Evolutionary conservation across 1,140 invertebrate species (phyloP).

Genomic region (Pachyrhynchus sulphureomaculatus): DNA sequence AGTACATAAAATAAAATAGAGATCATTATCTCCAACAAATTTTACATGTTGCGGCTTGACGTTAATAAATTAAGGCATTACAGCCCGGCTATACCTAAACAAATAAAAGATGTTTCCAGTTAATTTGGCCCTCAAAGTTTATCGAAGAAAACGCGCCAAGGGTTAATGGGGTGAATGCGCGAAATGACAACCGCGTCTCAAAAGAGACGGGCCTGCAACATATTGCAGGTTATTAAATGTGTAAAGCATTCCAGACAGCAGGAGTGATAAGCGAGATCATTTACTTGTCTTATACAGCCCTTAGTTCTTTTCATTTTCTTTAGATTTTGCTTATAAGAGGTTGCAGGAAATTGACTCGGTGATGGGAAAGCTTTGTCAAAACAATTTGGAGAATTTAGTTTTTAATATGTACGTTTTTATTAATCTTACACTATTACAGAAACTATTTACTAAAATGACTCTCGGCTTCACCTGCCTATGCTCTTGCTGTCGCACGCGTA

Average conservation of each 20-base stretch:
- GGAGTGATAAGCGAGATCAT: conserved; percentile 22
- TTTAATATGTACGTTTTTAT: too few species aligned
- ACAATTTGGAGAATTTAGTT: too few species aligned
- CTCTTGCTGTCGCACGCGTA: too few species aligned
- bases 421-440: too few species aligned
- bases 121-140: conserved; percentile 31
- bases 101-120: conserved; percentile 31
- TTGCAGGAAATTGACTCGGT: too few species aligned
- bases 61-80: conserved; percentile 22
- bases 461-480: too few species aligned
- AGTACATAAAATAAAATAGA: too few species aligned
- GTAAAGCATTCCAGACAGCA: conserved; percentile 23
- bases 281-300: conserved; percentile 26
- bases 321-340: too few species aligned
- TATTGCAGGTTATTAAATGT: conserved; percentile 36
- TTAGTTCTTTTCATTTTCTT: conserved; percentile 20
- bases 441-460: too few species aligned
- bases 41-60: conserved; percentile 1
- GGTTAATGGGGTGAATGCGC: conserved; percentile 32
- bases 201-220: conserved; percentile 30
- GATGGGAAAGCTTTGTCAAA: too few species aligned
- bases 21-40: too few species aligned
- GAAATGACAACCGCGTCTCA: conserved; percentile 29
- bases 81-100: conserved; percentile 13
- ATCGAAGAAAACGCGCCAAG: conserved; percentile 16